phyloP scores from a whole-genome alignment of 2,888 invertebrate species.

The Lepidocyrtoides sp. region DNA sequence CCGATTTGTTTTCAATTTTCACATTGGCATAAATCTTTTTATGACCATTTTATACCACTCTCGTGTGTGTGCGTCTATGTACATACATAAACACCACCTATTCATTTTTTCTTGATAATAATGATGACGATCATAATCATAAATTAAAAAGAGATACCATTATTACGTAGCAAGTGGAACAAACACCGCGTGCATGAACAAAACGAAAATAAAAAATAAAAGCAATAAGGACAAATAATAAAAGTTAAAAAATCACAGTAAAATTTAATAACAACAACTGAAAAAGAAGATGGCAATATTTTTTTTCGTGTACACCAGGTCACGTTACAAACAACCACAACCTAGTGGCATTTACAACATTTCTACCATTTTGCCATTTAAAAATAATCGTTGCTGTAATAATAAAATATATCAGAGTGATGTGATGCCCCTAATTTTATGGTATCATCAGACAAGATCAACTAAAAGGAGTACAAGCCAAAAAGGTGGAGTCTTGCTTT shows the following conservation, averaged over 20 bases:
- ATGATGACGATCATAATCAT: slow-evolving; percentile 51
- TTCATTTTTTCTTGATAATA: slow-evolving; percentile 30
- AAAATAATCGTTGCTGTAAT: slow-evolving; percentile 1
- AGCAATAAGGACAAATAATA: slow-evolving; percentile 53
- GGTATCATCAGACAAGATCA: slow-evolving; percentile 17
- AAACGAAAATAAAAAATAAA: slow-evolving; percentile 20
- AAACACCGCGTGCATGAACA: not conserved
- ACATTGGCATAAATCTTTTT: slow-evolving; percentile 60
- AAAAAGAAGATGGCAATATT: slow-evolving; percentile 8
- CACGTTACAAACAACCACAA: not conserved
- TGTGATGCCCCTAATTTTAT: slow-evolving; percentile 57
- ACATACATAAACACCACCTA: not conserved
- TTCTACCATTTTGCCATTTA: slow-evolving; percentile 9
- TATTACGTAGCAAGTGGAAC: not conserved
- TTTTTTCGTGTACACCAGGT: slow-evolving; percentile 40
- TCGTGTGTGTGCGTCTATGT: not conserved
- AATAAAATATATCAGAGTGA: slow-evolving; percentile 15
- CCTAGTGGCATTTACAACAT: not conserved
- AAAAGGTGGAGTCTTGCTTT: slow-evolving; percentile 66
- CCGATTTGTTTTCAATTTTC: slow-evolving; percentile 43
- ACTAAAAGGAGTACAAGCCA: not conserved
- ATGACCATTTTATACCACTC: slow-evolving; percentile 18
- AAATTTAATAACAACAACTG: slow-evolving; percentile 40
- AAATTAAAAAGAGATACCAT: slow-evolving; percentile 45
- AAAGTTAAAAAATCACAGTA: slow-evolving; percentile 35